Base-by-base conservation (phyloP, 2,888 invertebrate species). In the Tholera decimalis region DNA sequence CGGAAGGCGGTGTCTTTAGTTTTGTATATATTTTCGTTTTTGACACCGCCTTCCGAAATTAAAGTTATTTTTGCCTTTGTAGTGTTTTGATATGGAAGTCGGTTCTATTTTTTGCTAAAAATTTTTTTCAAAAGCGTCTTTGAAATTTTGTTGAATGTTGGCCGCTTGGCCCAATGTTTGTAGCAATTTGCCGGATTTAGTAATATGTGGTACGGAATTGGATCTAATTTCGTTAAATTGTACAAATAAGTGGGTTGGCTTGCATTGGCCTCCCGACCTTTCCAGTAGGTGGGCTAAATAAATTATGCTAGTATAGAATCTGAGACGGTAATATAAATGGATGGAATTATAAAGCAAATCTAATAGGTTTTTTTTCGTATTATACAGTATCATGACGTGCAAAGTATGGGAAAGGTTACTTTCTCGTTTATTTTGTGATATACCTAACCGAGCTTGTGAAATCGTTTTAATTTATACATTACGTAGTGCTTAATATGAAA, bases 111-210 rank as follows among this genome's bases (percentile, higher is more conserved):
- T n/a, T n/a, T n/a, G n/a, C n/a, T n/a, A n/a, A n/a, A n/a, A n/a
- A n/a, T n/a, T n/a, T n/a, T n/a, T n/a, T 67, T 80, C 54, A 77
- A 67, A 51, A 67, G 28, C 24, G 43, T 70, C 75, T 80, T 80
- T 67, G 65, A 80, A 82, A 76, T 73, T 75, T 70, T 73, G 78
- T 76, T 73, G 59, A 80, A 82, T 79, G 76, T 77, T 74, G 74
- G 64, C 70, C 46, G 51, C 65, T 74, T 66, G 58, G 61, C n/a
- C 70, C 65, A 79, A 84, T 67, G 70, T 79, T 76, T 65, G 72
- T 50, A 44, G 49, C 63, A 81, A 76, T 78, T 64, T 81, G 11
- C 54, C n/a, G 22, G 49, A 41, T 56, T 66, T 20, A 24, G 58
- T 59, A 62, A 54, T 50, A 55, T 77, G 69, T 75, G 61, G 30